Percentiles rank a stretch among this genome's conserved stretches.
Conservation (phyloP, 1,140 invertebrate genomes). For the Chymomyza costata region DNA sequence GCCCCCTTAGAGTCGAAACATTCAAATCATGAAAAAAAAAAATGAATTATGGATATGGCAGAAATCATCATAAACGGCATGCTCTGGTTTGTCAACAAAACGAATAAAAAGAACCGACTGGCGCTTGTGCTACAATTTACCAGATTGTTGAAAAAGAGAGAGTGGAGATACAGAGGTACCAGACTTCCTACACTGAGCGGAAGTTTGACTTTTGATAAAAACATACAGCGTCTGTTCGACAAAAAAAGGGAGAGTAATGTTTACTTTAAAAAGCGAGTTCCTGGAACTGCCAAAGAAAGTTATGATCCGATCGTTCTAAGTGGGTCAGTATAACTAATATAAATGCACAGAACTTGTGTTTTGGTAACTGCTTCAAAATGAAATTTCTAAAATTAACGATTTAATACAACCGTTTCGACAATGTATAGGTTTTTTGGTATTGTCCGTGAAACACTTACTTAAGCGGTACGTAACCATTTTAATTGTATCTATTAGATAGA, state of each 20-base stretch:
- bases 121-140: constrained; percentile 26
- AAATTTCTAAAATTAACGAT: too few species aligned
- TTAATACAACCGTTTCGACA: too few species aligned
- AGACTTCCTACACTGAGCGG: constrained; percentile 46
- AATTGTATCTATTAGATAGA: too few species aligned
- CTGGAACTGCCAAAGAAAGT: too few species aligned
- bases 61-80: constrained; percentile 53
- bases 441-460: too few species aligned
- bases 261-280: too few species aligned
- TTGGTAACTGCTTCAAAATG: too few species aligned
- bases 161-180: background rate
- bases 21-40: constrained; percentile 10
- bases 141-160: constrained; percentile 8
- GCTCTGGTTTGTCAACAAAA: constrained; percentile 45
- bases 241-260: constrained; percentile 23
- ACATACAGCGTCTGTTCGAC: background rate
- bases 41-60: constrained; percentile 33
- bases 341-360: too few species aligned
- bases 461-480: too few species aligned
- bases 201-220: constrained; percentile 57
- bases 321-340: too few species aligned
- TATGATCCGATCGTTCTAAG: too few species aligned
- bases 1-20: constrained; percentile 25
- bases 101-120: constrained; percentile 43
- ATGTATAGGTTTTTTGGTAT: too few species aligned